Evolutionary conservation across 2,888 invertebrate species (phyloP), one percentile per base, ranked within the genome.

Genomic region (Thera britannica): DNA sequence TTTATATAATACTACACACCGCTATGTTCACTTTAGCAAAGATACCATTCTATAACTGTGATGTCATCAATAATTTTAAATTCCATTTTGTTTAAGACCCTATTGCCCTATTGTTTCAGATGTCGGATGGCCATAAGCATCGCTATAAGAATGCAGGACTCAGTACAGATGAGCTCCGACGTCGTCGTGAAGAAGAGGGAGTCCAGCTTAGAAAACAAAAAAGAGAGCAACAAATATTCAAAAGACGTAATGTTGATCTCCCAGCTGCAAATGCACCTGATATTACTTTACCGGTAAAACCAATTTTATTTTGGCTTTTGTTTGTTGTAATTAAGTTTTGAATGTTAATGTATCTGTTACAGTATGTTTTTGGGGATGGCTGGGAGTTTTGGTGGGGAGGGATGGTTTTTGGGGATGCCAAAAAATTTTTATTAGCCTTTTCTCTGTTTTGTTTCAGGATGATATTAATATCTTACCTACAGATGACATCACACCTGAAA

Each of bases 141-240:
- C 96, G 98, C 80, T 99, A 99, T 88, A 99, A 99, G 96, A 98
- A 98, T 94, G 96, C 96, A 73, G 98, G 97, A 2, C 92, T 98
- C 77, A 98, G 98, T 90, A 97, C 98, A 3, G 97, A 98, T 76
- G 99, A 99, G 90, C 94, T 99, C 79, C 95, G 99, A 59, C 95
- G 99, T 62, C 94, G 99, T 52, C 95, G 99, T 54, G 99, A 99
- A 88, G 99, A 99, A 83, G 99, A 99, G 89, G 99, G 99, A 38
- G 97, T 99, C 41, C 99, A 99, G 84, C 94, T 99, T 59, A 94
- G 99, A 62, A 99, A 99, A 94, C 98, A 98, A 82, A 99, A 99
- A 90, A 94, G 99, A 72, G 99, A 99, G 88, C 98, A 98, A 85
- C 99, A 99, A 88, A 92, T 99, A 49, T 98, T 97, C 74, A 99